Evolutionary conservation across 2,797 vertebrate species (phyloP).

Genomic region (Arnoldichthys spilopterus): DNA sequence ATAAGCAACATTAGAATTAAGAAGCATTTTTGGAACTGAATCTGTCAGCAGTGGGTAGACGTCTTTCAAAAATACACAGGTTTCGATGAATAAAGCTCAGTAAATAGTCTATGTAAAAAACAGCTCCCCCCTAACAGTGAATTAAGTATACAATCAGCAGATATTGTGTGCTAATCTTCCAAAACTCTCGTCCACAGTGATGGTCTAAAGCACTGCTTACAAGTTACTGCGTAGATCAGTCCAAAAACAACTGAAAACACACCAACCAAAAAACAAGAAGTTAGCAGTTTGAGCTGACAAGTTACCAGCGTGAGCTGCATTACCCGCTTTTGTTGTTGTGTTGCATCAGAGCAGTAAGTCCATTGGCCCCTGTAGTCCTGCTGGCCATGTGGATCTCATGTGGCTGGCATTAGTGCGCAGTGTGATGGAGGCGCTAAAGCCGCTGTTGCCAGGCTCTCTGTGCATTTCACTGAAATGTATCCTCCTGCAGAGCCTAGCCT

Average conservation of each 20-base stretch:
- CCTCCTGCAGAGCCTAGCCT: slow-evolving; percentile 57
- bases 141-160: neutral
- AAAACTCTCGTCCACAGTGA: neutral
- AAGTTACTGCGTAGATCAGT: neutral
- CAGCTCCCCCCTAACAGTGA: neutral
- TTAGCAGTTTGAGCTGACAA: slow-evolving; percentile 16
- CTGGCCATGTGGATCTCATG: slow-evolving; percentile 48
- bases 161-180: neutral
- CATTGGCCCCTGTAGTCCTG: slow-evolving; percentile 41
- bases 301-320: slow-evolving; percentile 24
- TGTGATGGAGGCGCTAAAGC: slow-evolving; percentile 54
- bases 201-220: neutral
- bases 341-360: slow-evolving; percentile 54
- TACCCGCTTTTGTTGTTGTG: slow-evolving; percentile 51
- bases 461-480: slow-evolving; percentile 56
- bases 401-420: slow-evolving; percentile 42
- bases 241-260: neutral
- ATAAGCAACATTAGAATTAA: neutral
- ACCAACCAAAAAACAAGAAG: slow-evolving; percentile 20
- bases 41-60: neutral
- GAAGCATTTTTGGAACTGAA: neutral
- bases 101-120: neutral
- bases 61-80: neutral
- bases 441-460: slow-evolving; percentile 57
- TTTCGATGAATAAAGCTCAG: neutral